Evolutionary conservation across 2,888 invertebrate species (phyloP), one percentile per base, ranked within the genome.

Genomic region (Lasioglossum villosulum): DNA sequence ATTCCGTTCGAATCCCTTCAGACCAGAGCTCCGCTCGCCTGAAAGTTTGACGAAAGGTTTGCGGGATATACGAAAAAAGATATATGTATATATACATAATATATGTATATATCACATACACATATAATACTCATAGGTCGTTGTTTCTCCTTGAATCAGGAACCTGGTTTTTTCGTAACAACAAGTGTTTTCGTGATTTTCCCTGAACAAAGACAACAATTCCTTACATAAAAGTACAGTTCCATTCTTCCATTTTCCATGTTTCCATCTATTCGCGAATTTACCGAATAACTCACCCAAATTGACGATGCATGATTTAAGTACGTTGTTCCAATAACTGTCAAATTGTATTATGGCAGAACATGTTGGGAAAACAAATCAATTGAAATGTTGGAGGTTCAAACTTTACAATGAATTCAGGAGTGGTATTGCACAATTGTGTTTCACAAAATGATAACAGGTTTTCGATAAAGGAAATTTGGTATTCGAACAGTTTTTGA

Each of bases 1-100:
- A 86, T 89, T 77, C 42, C 70, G 73, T 80, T 75, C 78, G 76
- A 78, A 80, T 82, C 82, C 79, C 75, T 74, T 59, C 79, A 30
- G 78, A 76, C 63, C 73, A 59, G 52, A 42, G 42, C 48, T 39
- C 8, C 19, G 48, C 74, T 82, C 71, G 59, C 71, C 59, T 63
- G 74, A 75, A 75, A 78, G 72, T 82, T 82, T 78, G 63, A 48
- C 45, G 59, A 37, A 48, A 48, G 59, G 76, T 82, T 77, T 77
- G 68, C 68, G 14, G 45, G 16, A 48, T 59, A 45, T 23, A 27
- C 19, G 27, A n/a, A 66, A 75, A 78, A 66, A 27, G 27, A 1
- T 66, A 19, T 66, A 30, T 30, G 8, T 30, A 63, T 16, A 63
- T 63, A 34, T 63, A 63, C 6, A 63, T 19, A 12, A 19, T 66